A percentile compares a stretch with the other conserved stretches of the same genome.
Evolutionary conservation across 2,113 vertebrate species (phyloP).

Genomic region (Anseranas semipalmata): DNA sequence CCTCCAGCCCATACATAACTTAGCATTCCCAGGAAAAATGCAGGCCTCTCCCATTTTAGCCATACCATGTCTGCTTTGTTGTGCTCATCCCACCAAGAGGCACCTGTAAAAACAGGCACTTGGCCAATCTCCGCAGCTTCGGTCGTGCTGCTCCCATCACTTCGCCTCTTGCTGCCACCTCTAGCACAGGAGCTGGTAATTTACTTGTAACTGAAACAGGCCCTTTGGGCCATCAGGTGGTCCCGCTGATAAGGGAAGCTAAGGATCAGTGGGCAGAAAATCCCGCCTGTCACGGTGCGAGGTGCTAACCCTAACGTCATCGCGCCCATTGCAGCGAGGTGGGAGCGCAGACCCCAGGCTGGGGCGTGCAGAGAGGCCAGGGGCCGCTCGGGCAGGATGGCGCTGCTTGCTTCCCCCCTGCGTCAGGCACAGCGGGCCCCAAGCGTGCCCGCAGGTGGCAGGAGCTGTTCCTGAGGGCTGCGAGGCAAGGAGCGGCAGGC

Average conservation of each 20-base stretch:
- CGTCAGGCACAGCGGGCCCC: too few relatives aligned
- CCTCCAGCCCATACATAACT: not conserved
- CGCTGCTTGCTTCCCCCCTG: too few relatives aligned
- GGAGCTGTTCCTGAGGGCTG: too few relatives aligned
- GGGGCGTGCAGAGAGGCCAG: not conserved
- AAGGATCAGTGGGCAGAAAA: not conserved
- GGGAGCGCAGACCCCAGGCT: too few relatives aligned
- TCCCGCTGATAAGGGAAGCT: not conserved
- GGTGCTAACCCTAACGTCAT: not conserved
- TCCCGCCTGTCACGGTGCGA: not conserved
- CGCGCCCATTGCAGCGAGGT: too few relatives aligned
- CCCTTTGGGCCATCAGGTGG: not conserved
- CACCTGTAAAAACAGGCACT: not conserved
- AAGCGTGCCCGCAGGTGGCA: too few relatives aligned
- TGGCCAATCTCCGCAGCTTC: not conserved
- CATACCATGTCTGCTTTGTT: not conserved
- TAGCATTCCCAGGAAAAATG: accelerated
- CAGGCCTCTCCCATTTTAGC: not conserved
- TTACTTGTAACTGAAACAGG: not conserved
- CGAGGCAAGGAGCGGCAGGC: too few relatives aligned
- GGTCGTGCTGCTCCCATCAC: accelerated
- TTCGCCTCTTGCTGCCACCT: not conserved
- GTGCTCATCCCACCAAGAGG: not conserved
- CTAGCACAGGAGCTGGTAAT: not conserved
- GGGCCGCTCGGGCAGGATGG: too few relatives aligned